A percentile compares a stretch with the other conserved stretches of the same genome.
Evolutionary conservation across 2,113 vertebrate species (phyloP).

Genomic region (Melanerpes formicivorus): DNA sequence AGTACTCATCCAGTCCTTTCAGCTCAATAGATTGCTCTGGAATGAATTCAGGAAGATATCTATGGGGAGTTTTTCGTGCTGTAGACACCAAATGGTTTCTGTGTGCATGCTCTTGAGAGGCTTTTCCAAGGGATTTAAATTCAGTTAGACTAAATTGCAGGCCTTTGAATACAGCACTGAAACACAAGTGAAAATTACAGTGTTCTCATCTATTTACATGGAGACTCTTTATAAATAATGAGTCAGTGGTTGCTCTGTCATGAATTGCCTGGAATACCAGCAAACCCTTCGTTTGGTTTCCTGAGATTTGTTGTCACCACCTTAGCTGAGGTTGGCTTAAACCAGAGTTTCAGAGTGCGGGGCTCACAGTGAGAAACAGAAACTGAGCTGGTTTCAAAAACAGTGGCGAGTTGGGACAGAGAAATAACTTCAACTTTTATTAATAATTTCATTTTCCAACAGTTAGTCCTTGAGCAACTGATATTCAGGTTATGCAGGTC

Average conservation of each 20-base stretch:
- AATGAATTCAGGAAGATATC: neutral
- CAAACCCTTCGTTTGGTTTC: neutral
- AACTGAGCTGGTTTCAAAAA: neutral
- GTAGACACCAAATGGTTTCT: neutral
- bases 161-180: neutral
- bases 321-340: neutral
- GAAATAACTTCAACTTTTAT: neutral
- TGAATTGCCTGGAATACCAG: neutral
- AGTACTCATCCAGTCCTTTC: neutral
- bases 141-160: constrained; percentile 10
- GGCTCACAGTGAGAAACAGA: neutral
- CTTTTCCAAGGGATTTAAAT: constrained; percentile 34
- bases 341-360: neutral
- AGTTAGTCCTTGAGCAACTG: neutral
- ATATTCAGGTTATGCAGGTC: neutral
- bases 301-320: neutral
- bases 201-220: constrained; percentile 49
- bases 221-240: constrained; percentile 41
- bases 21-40: neutral
- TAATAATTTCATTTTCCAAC: neutral
- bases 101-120: neutral
- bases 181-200: constrained; percentile 17
- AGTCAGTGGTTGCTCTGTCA: constrained; percentile 22
- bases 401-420: neutral
- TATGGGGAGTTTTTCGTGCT: neutral